phyloP scores from a whole-genome alignment of 2,888 invertebrate genomes.

The Epinotia bilunana region DNA sequence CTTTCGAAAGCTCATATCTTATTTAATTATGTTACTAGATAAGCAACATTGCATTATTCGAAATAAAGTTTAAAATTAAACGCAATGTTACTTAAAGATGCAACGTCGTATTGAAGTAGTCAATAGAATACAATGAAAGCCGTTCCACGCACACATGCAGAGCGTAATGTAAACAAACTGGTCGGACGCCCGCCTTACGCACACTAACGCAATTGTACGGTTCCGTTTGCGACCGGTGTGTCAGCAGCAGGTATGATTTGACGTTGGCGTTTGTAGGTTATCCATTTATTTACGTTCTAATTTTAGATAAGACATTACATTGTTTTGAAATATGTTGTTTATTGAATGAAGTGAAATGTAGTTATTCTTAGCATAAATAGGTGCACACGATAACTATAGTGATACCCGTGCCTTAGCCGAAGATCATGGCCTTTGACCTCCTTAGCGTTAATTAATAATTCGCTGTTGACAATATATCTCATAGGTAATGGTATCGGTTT shows the following conservation, averaged over 20 bases:
- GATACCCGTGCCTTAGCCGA: no score
- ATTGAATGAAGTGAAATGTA: background rate
- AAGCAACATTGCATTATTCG: background rate
- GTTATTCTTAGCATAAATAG: no score
- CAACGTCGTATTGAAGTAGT: conserved; percentile 18
- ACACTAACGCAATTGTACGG: conserved; percentile 54
- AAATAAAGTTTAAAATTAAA: background rate
- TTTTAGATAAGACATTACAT: conserved; percentile 31
- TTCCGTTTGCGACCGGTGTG: conserved; percentile 48
- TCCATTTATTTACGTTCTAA: conserved; percentile 43
- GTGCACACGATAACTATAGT: no score
- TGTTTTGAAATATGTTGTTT: background rate
- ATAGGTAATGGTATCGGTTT: no score
- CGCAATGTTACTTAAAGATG: background rate
- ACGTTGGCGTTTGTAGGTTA: conserved; percentile 41
- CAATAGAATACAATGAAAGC: conserved; percentile 41
- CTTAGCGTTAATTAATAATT: no score
- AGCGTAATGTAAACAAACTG: conserved; percentile 82
- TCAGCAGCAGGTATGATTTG: conserved; percentile 21
- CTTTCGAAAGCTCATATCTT: conserved; percentile 24
- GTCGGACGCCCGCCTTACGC: conserved; percentile 60
- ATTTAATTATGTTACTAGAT: background rate
- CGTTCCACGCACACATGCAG: conserved; percentile 63
- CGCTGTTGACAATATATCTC: no score
- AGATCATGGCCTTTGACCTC: no score